These are phyloP conservation scores for Drosophila neocordata DNA, from an alignment of 1,140 invertebrate species.

Conservation along the genomic window DNA sequence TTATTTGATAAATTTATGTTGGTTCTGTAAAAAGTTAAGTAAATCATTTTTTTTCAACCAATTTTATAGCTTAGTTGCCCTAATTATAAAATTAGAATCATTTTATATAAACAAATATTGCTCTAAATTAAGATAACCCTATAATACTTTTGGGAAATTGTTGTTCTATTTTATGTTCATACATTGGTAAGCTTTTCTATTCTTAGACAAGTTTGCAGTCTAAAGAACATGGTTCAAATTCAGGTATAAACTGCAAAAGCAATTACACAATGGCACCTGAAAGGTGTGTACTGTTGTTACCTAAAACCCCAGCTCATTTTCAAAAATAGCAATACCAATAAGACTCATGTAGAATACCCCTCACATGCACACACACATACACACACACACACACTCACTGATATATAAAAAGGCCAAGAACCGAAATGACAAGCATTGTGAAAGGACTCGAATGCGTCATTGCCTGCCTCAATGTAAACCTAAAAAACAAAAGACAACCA, in stretches of 20 bases:
- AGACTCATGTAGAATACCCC: conserved; percentile 14
- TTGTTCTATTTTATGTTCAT: not conserved
- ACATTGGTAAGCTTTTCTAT: not conserved
- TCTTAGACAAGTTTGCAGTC: not conserved
- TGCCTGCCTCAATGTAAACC: not conserved
- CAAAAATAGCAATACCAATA: conserved; percentile 26
- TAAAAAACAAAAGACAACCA: not conserved
- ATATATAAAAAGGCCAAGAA: conserved; percentile 2
- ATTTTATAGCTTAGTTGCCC: too few species aligned
- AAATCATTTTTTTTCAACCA: too few species aligned
- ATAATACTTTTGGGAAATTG: not conserved
- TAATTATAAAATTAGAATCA: too few species aligned
- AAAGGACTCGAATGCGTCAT: conserved; percentile 5
- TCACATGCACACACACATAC: not conserved
- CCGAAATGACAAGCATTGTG: conserved; percentile 18
- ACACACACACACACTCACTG: not conserved
- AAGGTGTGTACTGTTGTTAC: not conserved
- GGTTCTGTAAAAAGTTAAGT: too few species aligned
- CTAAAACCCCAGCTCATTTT: not conserved
- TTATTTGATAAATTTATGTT: too few species aligned
- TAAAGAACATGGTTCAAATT: not conserved
- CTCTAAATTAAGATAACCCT: too few species aligned
- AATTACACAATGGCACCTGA: conserved; percentile 1
- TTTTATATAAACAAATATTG: too few species aligned
- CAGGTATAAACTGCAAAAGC: conserved; percentile 3